phyloP scores from a whole-genome alignment of 2,113 vertebrate species.

The Pollachius pollachius region DNA sequence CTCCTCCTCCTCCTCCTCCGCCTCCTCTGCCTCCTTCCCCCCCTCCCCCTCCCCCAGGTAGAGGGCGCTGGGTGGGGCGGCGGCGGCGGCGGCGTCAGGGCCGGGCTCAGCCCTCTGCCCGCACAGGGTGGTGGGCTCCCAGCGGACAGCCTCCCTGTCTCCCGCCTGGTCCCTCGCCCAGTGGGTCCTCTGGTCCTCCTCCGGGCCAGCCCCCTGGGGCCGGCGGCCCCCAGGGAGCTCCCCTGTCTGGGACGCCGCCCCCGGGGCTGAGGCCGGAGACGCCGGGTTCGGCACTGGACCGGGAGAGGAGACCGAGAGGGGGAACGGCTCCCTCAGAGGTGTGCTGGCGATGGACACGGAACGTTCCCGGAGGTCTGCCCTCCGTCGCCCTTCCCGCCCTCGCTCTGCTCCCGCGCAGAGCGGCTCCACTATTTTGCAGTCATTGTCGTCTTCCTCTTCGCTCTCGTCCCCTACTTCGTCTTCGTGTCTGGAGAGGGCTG shows the following conservation, averaged over 20 bases:
- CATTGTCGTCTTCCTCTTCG: conserved; percentile 38
- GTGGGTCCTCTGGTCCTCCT: conserved; percentile 44
- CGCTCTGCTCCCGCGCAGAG: conserved; percentile 22
- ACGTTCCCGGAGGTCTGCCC: conserved; percentile 28
- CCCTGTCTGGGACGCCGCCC: conserved; percentile 44
- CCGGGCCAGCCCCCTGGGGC: conserved; percentile 44
- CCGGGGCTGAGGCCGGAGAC: conserved; percentile 23
- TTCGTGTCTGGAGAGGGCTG: conserved; percentile 21
- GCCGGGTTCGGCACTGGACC: conserved; percentile 29
- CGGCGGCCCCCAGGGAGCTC: conserved; percentile 40
- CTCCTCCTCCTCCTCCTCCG: conserved; percentile 3
- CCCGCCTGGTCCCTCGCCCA: conserved; percentile 37
- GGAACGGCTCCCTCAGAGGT: conserved; percentile 45
- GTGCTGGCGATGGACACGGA: conserved; percentile 19
- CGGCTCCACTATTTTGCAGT: conserved; percentile 41
- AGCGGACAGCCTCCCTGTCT: too few relatives aligned
- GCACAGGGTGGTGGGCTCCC: too few relatives aligned
- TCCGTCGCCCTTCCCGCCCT: background rate
- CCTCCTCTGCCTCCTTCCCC: too few relatives aligned
- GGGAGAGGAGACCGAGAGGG: conserved; percentile 19
- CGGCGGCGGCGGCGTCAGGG: too few relatives aligned
- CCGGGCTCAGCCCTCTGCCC: too few relatives aligned
- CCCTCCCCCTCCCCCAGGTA: conserved; percentile 18
- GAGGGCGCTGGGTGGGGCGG: too few relatives aligned
- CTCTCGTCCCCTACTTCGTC: conserved; percentile 33